Base-by-base conservation (phyloP, 2,888 invertebrate genomes). In the Podabrus alpinus region DNA sequence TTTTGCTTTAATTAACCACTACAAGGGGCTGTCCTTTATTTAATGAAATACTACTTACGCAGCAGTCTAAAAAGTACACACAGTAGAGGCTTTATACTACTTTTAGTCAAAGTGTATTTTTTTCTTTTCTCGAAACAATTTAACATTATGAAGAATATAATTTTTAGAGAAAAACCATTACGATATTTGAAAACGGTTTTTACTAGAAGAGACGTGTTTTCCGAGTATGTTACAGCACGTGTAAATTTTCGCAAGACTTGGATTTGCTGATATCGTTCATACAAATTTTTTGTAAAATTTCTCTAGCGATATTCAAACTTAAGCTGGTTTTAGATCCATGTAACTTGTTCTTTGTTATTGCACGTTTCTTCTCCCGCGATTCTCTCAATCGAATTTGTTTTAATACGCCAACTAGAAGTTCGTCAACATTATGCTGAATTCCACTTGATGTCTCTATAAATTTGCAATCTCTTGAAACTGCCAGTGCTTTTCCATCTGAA, bases 371-470 rank as follows among this genome's bases (percentile, higher is more conserved):
- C 81, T 93, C 94, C 19, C 94, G 89, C 72, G 89, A 91, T 85
- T 94, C 94, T 78, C 95, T 92, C 70, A 95, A 88, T 2, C 95
- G 91, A 83, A 96, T 94, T 89, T 97, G 97, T 86, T 96, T 97
- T 66, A 98, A 90, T 80, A 97, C 93, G 2, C 98, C 98, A 1
- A 97, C 97, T 61, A 98, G 91, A 17, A 98, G 91, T 86, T 98
- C 98, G 87, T 98, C 98, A 16, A 98, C 97, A 85, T 97, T 97
- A 89, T 98, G 97, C 86, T 98, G 97, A 82, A 98, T 95, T 1
- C 97, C 97, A 73, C 96, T 95, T 0, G 97, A 98, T 0, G 97
- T 96, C 88, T 98, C 98, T 80, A 97, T 97, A 88, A 96, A 97
- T 88, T 97, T 97, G 88, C 95, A 94, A 87, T 96, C 96, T 85